Conservation (phyloP, 2,797 vertebrate genomes). For the Danio albolineatus region DNA sequence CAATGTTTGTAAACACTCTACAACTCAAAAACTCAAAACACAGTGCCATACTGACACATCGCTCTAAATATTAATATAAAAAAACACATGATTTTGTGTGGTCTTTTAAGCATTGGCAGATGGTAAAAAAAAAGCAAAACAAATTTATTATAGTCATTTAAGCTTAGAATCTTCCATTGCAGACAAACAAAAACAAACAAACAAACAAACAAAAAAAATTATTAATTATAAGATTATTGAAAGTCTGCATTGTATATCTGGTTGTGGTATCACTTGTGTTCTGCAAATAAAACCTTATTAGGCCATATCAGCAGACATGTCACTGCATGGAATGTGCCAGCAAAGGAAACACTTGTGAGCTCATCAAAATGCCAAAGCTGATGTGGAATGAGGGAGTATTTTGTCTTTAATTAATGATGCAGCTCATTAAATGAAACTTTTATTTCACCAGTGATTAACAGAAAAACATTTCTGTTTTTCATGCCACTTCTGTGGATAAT, state of each 20-base stretch:
- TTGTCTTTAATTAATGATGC: slow-evolving; percentile 34
- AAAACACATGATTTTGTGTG: too few species aligned
- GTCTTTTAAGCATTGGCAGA: not conserved
- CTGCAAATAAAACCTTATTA: not conserved
- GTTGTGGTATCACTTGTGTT: not conserved
- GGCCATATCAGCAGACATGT: slow-evolving; percentile 56
- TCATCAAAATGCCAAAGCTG: slow-evolving; percentile 75
- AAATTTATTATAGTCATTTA: not conserved
- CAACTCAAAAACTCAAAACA: too few species aligned
- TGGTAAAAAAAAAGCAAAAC: not conserved
- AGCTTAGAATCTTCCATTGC: not conserved
- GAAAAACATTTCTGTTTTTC: too few species aligned
- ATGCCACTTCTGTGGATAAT: too few species aligned
- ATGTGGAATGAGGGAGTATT: slow-evolving; percentile 58
- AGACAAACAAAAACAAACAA: not conserved
- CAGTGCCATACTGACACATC: too few species aligned
- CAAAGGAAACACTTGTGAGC: slow-evolving; percentile 58
- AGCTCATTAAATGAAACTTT: not conserved
- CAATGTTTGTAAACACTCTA: too few species aligned
- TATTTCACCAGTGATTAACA: slow-evolving; percentile 25
- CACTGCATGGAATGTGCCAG: slow-evolving; percentile 59
- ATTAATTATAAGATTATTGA: not conserved
- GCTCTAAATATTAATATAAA: too few species aligned
- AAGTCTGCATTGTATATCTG: not conserved
- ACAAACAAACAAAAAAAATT: too few species aligned